Conservation (phyloP, 2,797 vertebrate genomes). For the Microctenopoma stevenorrisi region DNA sequence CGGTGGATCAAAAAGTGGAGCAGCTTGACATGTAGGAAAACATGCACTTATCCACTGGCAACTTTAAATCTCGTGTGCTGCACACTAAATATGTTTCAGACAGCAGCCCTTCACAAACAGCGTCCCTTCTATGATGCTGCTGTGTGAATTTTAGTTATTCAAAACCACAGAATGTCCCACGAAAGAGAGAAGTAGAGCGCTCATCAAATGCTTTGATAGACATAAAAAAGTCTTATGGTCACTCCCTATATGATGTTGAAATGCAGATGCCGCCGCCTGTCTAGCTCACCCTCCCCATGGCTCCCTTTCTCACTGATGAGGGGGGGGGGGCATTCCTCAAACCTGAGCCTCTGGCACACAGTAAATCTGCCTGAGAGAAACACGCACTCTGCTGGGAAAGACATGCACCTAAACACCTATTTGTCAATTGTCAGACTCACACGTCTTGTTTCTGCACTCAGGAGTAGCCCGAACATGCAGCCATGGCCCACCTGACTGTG, state of each 20-base stretch:
- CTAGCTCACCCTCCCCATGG: constrained; percentile 54
- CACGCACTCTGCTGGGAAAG: constrained; percentile 51
- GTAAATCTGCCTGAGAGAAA: constrained; percentile 74
- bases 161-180: constrained; percentile 38
- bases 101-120: not conserved
- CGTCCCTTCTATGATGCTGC: not conserved
- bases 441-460: constrained; percentile 17
- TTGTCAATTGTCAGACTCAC: constrained; percentile 41
- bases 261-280: constrained; percentile 63
- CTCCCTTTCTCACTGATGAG: constrained; percentile 59
- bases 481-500: constrained; percentile 1
- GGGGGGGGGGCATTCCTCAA: constrained; percentile 77
- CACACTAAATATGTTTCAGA: constrained; percentile 6
- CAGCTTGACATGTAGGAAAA: constrained; percentile 62
- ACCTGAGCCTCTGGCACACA: constrained; percentile 72
- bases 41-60: constrained; percentile 53
- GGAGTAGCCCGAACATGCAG: not conserved
- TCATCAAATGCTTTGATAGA: constrained; percentile 49
- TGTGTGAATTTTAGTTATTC: constrained; percentile 10
- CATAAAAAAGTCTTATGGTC: constrained; percentile 51
- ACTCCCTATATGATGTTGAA: constrained; percentile 56
- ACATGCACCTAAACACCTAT: constrained; percentile 30
- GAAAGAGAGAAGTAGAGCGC: constrained; percentile 7
- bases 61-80: not conserved
- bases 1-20: constrained; percentile 72